Conservation (phyloP, 2,113 vertebrate genomes). For the Myodes glareolus region DNA sequence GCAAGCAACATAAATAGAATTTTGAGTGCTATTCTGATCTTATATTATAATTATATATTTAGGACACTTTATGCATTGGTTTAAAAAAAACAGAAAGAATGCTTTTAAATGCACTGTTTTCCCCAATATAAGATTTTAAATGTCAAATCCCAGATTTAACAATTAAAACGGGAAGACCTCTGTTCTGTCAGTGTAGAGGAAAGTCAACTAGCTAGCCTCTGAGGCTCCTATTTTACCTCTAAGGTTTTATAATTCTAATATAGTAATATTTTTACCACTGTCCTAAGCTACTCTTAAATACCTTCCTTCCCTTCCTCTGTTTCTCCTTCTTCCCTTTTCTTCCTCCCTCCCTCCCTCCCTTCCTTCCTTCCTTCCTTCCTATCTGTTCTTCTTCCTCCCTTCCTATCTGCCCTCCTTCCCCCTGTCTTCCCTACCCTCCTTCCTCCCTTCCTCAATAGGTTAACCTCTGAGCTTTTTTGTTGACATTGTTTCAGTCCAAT, state of each 20-base stretch:
- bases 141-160: neutral
- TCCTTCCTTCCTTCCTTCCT: neutral
- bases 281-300: conserved; percentile 35
- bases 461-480: conserved; percentile 10
- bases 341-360: neutral
- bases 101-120: conserved; percentile 31
- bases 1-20: conserved; percentile 62
- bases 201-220: neutral
- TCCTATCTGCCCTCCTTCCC: too few relatives aligned
- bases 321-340: neutral
- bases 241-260: conserved; percentile 46
- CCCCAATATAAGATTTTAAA: conserved; percentile 36
- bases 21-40: conserved; percentile 68
- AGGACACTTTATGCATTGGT: conserved; percentile 39
- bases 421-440: neutral
- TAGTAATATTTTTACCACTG: neutral
- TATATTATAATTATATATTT: conserved; percentile 70
- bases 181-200: conserved; percentile 14
- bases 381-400: neutral
- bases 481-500: conserved; percentile 15
- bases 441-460: neutral
- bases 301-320: neutral
- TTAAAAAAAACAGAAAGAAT: conserved; percentile 23
- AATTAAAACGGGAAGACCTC: neutral
- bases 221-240: neutral